phyloP scores from a whole-genome alignment of 2,797 vertebrate genomes.

The Luscinia luscinia region DNA sequence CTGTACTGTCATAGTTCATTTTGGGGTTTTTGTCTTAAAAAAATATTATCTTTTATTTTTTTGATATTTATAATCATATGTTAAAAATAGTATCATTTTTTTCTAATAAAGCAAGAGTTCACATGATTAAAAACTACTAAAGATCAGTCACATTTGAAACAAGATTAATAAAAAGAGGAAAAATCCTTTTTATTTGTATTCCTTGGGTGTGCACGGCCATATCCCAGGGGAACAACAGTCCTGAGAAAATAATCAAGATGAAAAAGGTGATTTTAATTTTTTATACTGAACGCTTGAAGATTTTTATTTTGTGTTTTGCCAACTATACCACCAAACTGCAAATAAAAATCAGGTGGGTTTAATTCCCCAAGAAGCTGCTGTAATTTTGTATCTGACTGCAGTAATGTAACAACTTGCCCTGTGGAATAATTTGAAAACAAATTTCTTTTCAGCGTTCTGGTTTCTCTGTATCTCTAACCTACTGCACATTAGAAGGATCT shows the following conservation, averaged over 20 bases:
- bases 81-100: background rate
- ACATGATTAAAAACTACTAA: background rate
- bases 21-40: background rate
- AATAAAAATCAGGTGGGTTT: background rate
- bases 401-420: background rate
- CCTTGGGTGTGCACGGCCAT: background rate
- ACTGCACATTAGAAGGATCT: background rate
- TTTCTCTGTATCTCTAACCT: background rate
- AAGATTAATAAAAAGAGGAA: background rate
- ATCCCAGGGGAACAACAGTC: background rate
- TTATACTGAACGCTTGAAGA: background rate
- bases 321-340: background rate
- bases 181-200: accelerated
- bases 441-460: background rate
- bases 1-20: background rate
- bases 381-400: background rate
- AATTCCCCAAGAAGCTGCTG: background rate
- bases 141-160: background rate
- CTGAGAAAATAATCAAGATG: background rate
- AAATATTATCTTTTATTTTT: background rate
- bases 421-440: background rate
- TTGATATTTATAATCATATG: background rate
- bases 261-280: background rate
- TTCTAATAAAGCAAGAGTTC: background rate
- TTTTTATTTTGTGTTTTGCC: background rate